Base-by-base conservation (phyloP, 2,113 vertebrate genomes). In the Menura novaehollandiae region DNA sequence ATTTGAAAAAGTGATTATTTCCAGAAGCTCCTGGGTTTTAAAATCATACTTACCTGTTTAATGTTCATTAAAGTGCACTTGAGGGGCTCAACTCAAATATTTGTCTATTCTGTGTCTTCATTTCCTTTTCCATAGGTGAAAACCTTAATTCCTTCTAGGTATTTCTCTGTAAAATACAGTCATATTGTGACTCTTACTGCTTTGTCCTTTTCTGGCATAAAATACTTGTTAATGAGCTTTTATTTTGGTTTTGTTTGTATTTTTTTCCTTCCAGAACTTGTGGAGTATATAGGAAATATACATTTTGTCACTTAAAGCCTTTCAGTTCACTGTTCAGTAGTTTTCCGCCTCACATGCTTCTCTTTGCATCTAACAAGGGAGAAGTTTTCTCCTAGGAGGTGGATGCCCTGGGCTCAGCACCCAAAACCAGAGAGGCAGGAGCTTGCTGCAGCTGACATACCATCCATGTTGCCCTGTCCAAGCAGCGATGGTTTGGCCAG, bases 401-500 rank as follows among this genome's bases (percentile, higher is more conserved):
- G 41, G 7, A 8, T 46, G 8, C 20, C 44, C 30, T 87, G 30
- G 33, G 10, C 6, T 88, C 32, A 28, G 32, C 32, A 47, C 13
- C 33, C 28, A 37, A 78, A 85, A 13, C 21, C 47, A 33, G 55
- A 47, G 39, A 59, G 33, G 23, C 0, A 1, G 33, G 51, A 81
- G 30, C 35, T 75, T 0, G 2, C 27, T 69, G 63, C 37, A 8
- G 20, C n/a, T 92, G 33, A 9, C 4, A 1, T 10, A 5, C 12
- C 8, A 7, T 74, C 15, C 1, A 0, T 47, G 14, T 64, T 88
- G 35, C 28, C 28, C 10, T 69, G n/a, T 58, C n/a, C 10, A 32
- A 37, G 39, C 13, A 28, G 17, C 0, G 0, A 13, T 7, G 1
- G 27, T 74, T 89, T 2, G 5, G 8, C 55, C 55, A 74, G 22